Base-by-base conservation (phyloP, 2,113 vertebrate species). In the Coturnix japonica region DNA sequence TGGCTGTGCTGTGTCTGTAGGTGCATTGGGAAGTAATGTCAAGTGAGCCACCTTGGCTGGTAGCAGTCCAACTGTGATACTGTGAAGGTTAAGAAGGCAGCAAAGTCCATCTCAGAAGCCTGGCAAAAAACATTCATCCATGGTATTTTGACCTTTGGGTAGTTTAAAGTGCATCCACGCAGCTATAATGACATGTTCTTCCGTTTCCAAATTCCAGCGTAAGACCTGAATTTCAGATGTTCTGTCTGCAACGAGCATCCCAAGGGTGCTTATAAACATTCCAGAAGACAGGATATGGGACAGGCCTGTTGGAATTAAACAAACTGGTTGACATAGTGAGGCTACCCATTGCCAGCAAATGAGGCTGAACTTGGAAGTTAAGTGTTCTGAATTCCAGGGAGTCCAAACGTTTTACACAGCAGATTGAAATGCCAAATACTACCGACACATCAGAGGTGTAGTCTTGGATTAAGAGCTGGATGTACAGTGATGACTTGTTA, bases 341-440 rank as follows among this genome's bases (percentile, higher is more conserved):
- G 41, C 28, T 56, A 8, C 41, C 39, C 47, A 37, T 61, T 54
- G 19, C 30, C 54, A 82, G 66, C 59, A 81, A 69, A 65, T 2
- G 83, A 93, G 74, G 46, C 63, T 86, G 80, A 69, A 81, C 88
- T 93, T 88, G 87, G 85, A 90, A 86, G 83, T 77, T 18, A 66
- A 79, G 73, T 63, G 66, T 22, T 54, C 74, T 77, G 70, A 79
- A 85, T 95, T 90, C 89, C 92, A 43, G 71, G 20, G 41, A 87
- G 17, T 90, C 83, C 71, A 25, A 87, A 63, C 33, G 28, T 84
- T 90, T 91, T 91, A 56, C 67, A 44, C 39, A 57, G 26, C 46
- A 23, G n/a, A 78, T 56, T 22, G 61, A 87, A 96, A 91, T 71
- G 75, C 89, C 72, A 80, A 67, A 41, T 91, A 80, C 89, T 46